Evolutionary conservation across 2,113 vertebrate species (phyloP).

Genomic region (Colaptes auratus): DNA sequence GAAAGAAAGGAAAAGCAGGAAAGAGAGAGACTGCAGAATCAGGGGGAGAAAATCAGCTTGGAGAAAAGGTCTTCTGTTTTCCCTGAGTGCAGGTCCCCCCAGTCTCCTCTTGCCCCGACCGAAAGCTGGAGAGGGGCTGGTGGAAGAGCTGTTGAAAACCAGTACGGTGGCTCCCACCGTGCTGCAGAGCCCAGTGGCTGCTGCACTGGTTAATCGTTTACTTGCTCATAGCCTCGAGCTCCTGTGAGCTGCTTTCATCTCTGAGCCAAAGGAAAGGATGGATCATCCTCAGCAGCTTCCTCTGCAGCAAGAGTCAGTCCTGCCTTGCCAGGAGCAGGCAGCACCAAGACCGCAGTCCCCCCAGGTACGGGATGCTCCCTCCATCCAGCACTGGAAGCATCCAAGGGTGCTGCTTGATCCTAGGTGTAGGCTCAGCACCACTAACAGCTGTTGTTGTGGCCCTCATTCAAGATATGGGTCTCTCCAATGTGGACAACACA

Average conservation of each 20-base stretch:
- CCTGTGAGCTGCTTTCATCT: slow-evolving; percentile 42
- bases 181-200: not conserved
- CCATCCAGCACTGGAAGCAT: fast-evolving
- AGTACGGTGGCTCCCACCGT: not conserved
- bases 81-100: fast-evolving
- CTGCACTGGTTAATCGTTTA: slow-evolving; percentile 51
- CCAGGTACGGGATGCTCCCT: fast-evolving
- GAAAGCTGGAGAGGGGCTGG: not conserved
- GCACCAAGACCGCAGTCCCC: fast-evolving
- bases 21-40: not conserved
- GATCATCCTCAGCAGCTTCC: slow-evolving; percentile 54
- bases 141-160: not conserved
- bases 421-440: not conserved
- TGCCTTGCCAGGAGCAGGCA: not conserved
- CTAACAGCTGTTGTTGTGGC: not conserved
- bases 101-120: not conserved
- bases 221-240: not conserved
- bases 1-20: not conserved
- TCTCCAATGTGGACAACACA: fast-evolving
- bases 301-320: not conserved
- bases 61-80: not conserved
- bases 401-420: not conserved
- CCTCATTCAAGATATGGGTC: not conserved
- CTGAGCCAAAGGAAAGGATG: slow-evolving; percentile 16
- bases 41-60: not conserved